A percentile compares a stretch with the other conserved stretches of the same genome.
phyloP scores from a whole-genome alignment of 92 coral and sea anemone species.

The Palythoa grandis region DNA sequence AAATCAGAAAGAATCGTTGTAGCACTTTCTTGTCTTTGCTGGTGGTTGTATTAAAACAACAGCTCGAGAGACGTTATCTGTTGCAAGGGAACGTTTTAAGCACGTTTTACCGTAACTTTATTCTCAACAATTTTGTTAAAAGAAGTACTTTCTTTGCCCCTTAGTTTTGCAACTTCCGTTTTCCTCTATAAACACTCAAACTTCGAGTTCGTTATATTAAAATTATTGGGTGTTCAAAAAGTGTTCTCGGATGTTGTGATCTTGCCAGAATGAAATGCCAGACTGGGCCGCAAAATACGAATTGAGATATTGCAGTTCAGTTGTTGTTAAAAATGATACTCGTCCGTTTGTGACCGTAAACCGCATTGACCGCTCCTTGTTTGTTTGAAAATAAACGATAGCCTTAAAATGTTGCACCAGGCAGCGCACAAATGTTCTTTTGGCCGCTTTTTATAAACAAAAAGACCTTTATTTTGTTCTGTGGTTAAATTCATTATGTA shows the following conservation, averaged over 20 bases:
- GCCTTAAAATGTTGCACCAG: conserved; percentile 11
- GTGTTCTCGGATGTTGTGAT: conserved; percentile 47
- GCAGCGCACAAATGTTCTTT: conserved; percentile 39
- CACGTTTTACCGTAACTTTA: background rate
- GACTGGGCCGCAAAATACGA: background rate
- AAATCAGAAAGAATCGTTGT: conserved; percentile 23
- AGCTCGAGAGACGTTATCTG: conserved; percentile 3
- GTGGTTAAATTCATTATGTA: conserved; percentile 30
- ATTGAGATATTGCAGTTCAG: background rate
- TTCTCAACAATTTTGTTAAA: background rate
- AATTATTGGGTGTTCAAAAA: conserved; percentile 39
- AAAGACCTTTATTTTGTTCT: conserved; percentile 30
- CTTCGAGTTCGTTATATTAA: conserved; percentile 43
- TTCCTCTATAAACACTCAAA: conserved; percentile 24
- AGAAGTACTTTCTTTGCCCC: background rate
- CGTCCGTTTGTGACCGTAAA: background rate
- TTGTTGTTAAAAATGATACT: background rate
- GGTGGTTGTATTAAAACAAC: conserved; percentile 40
- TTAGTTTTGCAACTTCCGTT: conserved; percentile 34
- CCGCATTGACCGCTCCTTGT: background rate
- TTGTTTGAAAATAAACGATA: conserved; percentile 4
- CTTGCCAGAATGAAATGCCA: conserved; percentile 16
- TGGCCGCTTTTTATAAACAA: conserved; percentile 41
- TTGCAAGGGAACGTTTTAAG: background rate
- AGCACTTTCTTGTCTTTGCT: conserved; percentile 31